Evolutionary conservation across 2,113 vertebrate genomes (phyloP).

Genomic region (Lampris incognitus): DNA sequence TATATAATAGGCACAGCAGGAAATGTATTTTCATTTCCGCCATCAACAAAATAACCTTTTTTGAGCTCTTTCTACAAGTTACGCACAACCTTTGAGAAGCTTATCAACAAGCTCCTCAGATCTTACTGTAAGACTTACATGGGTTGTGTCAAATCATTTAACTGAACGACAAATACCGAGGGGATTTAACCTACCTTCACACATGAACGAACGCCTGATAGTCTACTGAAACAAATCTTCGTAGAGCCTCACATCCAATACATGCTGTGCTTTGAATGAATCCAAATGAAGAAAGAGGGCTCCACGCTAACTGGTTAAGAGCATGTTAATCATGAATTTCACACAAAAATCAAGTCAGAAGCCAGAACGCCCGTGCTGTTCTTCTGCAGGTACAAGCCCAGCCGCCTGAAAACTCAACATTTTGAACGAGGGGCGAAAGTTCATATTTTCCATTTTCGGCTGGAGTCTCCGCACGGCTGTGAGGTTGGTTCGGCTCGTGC

Average conservation of each 20-base stretch:
- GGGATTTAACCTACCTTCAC: not conserved
- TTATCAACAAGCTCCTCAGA: too few species aligned
- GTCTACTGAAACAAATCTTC: not conserved
- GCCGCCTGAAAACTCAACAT: constrained; percentile 9
- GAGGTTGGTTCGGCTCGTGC: constrained; percentile 22
- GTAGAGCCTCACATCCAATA: constrained; percentile 7
- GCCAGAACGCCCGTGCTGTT: not conserved
- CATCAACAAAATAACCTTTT: too few species aligned
- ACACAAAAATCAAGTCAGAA: constrained; percentile 4
- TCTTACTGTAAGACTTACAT: too few species aligned
- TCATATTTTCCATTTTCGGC: constrained; percentile 24
- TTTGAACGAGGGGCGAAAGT: constrained; percentile 11
- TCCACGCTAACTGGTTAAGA: not conserved
- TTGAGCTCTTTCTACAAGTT: too few species aligned
- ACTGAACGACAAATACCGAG: too few species aligned
- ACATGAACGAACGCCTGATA: constrained; percentile 24
- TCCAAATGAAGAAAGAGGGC: constrained; percentile 4
- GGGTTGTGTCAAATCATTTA: too few species aligned
- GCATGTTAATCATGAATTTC: constrained; percentile 23
- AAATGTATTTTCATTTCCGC: too few species aligned
- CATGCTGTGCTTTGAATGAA: not conserved
- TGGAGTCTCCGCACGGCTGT: constrained; percentile 26
- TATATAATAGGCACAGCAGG: too few species aligned
- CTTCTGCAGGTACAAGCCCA: constrained; percentile 21
- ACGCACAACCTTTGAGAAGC: too few species aligned